Evolutionary conservation across 2,888 invertebrate species (phyloP), one percentile per base, ranked within the genome.

Genomic region (Sarcophaga caerulescens): DNA sequence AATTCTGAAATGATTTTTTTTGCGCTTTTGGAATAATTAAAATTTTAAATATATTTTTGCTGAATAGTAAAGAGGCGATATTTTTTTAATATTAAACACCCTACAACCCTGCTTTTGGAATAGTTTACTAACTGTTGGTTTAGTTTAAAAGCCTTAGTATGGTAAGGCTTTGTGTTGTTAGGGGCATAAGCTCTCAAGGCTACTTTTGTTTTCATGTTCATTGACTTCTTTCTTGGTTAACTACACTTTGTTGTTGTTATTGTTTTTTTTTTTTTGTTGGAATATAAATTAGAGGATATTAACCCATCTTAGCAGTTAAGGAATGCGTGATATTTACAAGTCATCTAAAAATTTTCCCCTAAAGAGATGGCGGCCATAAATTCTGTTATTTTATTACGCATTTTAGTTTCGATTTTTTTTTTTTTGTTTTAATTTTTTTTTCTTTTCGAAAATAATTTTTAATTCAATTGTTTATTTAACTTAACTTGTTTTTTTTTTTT

Each of bases 121-220:
- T 5, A 35, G 8, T 2, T 2, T 0, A 10, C 35, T 35, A 35
- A 10, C 1, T 0, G 2, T 2, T 35, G 10, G 2, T 35, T 35
- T 6, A 35, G 10, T 10, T 35, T 35, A 35, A 35, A 35, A 10
- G 35, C 2, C 10, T 35, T 35, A 35, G 35, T 35, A 35, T 35
- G 6, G 35, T 35, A 35, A 10, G 35, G 14, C 17, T 52, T 14
- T 52, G 2, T 52, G 52, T 17, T 52, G 12, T 52, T 52, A 52
- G 14, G 52, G 35, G 35, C 35, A 1, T 35, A 10, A 1, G 1
- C 10, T 85, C 81, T 80, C 91, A 91, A 91, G 91, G 91, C 90
- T 89, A 90, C 87, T 89, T 88, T 88, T 88, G 87, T 90, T 90
- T 90, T 90, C 89, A 89, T 90, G 91, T 91, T 89, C 91, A 90